Evolutionary conservation across 2,797 vertebrate species (phyloP), one percentile per base, ranked within the genome.

Genomic region (Acanthurus tractus): DNA sequence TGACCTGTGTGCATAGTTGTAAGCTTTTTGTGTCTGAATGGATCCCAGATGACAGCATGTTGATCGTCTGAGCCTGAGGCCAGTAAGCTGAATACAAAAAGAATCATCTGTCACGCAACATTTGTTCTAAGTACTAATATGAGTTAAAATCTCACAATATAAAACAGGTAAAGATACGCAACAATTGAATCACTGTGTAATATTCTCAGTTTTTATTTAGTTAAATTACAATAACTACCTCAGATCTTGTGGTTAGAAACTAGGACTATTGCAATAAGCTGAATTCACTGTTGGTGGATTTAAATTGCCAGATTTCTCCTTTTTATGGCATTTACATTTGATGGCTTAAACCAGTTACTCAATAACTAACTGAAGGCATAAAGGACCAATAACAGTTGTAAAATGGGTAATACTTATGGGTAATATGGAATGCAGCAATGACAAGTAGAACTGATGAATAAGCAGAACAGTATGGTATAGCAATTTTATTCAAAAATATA

Each of bases 1-100:
- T 99, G 98, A 58, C 98, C 98, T 0, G 98, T 99, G 91, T 99
- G 98, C 98, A 99, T 99, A 93, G 97, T 97, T 65, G 97, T 97
- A 61, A 99, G 96, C 87, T 98, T 99, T 94, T 96, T 98, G 92
- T 98, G 97, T 91, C 94, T 96, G 86, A 99, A 96, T 1, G 98
- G 98, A 93, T 99, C 98, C 98, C 98, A 99, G 86, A 99, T 96
- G 86, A 99, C 98, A 25, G 96, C 97, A 67, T 99, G 98, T 88
- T 99, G 98, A 92, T 99, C 98, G 81, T 99, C 98, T 4, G 98
- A 99, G 78, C 98, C 98, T 8, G 98, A 99, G 65, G 98, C 98
- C 91, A 99, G 93, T 75, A 99, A 92, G 89, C 98, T 99, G 79
- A 79, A 78, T 8, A 69, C 52, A 84, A 70, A 80, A 34, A 68